These are phyloP conservation scores for Scaptomyza cyrtandrae DNA, from an alignment of 2,888 invertebrate genomes.

Conservation along the genomic window DNA sequence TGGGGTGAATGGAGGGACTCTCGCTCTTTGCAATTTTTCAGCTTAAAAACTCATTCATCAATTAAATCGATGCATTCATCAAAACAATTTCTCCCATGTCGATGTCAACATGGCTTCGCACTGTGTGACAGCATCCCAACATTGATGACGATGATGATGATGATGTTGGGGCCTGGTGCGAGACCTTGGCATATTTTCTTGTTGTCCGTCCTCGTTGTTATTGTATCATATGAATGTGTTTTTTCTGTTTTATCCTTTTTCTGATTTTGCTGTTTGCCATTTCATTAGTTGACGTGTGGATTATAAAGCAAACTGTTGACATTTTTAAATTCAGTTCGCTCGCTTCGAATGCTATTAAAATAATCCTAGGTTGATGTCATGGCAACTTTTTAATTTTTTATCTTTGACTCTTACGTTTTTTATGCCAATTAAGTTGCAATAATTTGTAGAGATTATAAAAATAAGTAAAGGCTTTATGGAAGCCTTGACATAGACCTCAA, in stretches of 20 bases:
- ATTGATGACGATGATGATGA: not conserved
- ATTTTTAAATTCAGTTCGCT: conserved; percentile 13
- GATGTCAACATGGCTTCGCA: conserved; percentile 60
- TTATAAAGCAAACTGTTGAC: conserved; percentile 27
- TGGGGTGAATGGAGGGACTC: not conserved
- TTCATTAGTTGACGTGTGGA: conserved; percentile 49
- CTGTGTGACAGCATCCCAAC: conserved; percentile 22
- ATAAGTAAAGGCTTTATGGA: not conserved
- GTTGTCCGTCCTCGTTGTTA: not conserved
- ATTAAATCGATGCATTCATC: conserved; percentile 83
- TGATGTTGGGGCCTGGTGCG: not conserved
- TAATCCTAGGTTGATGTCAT: not conserved
- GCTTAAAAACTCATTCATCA: conserved; percentile 83
- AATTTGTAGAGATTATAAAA: not conserved
- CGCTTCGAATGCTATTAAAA: conserved; percentile 2
- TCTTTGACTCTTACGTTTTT: not conserved
- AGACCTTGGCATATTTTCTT: conserved; percentile 20
- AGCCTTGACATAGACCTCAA: not conserved
- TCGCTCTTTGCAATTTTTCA: conserved; percentile 50
- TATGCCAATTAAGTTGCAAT: not conserved
- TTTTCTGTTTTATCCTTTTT: not conserved
- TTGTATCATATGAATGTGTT: conserved; percentile 11
- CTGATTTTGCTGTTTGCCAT: conserved; percentile 34
- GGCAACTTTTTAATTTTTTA: not conserved
- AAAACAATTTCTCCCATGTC: conserved; percentile 75